Evolutionary conservation across 2,888 invertebrate species (phyloP), one percentile per base, ranked within the genome.

Genomic region (Alloscopus bannaensis): DNA sequence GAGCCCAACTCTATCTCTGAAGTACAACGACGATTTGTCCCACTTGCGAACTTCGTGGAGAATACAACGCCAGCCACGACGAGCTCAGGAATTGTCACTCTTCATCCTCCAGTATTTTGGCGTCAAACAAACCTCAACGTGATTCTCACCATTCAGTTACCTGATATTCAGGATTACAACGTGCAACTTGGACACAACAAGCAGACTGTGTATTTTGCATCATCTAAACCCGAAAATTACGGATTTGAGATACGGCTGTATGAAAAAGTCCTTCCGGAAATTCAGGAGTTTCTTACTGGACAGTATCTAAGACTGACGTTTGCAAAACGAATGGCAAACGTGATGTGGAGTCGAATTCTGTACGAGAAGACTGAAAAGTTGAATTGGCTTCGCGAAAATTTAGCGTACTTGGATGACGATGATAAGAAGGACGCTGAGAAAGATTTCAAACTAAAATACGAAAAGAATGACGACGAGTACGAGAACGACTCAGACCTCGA

Each of bases 51-150:
- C n/a, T n/a, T n/a, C n/a, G n/a, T n/a, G n/a, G n/a, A n/a, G n/a
- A n/a, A n/a, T n/a, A n/a, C n/a, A n/a, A n/a, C n/a, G n/a, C n/a
- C n/a, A n/a, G n/a, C n/a, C n/a, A n/a, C n/a, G n/a, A n/a, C n/a
- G n/a, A n/a, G n/a, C n/a, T n/a, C n/a, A n/a, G n/a, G n/a, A n/a
- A n/a, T n/a, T 11, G 81, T 52, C 6, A 4, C 68, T 8, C 59
- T 52, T 13, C 76, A 81, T 60, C 81, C 83, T 0, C 75, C 22
- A 40, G 72, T 81, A 0, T 36, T 55, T 13, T 83, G 83, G 83
- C 68, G 60, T 11, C 83, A 83, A 45, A 73, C 79, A 0, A 36
- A 60, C 1, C 8, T 13, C 2, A 22, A 55, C 8, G n/a, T 83
- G 0, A 47, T 72, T 11, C 20, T 83, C 6, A 72, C 26, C 0